Conservation (phyloP, 2,797 vertebrate species). For the Dipus sagitta region DNA sequence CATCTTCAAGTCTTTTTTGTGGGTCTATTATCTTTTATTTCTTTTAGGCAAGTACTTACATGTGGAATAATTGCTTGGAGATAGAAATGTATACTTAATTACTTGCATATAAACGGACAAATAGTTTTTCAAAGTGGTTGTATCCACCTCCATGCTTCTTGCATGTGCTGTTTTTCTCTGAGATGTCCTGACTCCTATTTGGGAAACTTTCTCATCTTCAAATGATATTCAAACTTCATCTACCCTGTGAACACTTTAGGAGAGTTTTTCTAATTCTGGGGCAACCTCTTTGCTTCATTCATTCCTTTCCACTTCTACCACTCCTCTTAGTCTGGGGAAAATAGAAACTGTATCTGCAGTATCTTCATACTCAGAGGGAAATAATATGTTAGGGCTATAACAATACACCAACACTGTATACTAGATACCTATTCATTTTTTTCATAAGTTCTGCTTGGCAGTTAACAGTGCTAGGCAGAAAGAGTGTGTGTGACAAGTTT, state of each 20-base stretch:
- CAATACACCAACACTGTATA: background rate
- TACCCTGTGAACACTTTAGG: background rate
- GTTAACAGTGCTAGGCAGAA: background rate
- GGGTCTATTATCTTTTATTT: background rate
- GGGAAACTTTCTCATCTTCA: slow-evolving; percentile 35
- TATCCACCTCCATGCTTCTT: background rate
- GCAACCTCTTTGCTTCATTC: background rate
- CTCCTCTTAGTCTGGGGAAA: background rate
- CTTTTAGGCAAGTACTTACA: background rate
- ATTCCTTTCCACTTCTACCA: background rate
- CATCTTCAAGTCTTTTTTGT: background rate
- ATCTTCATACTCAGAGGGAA: background rate
- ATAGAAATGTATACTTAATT: background rate
- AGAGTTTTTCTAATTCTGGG: background rate
- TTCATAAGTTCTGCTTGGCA: background rate
- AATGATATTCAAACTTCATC: background rate
- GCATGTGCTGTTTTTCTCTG: background rate
- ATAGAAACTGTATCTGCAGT: background rate
- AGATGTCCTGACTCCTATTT: background rate
- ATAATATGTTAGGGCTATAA: background rate
- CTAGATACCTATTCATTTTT: slow-evolving; percentile 24
- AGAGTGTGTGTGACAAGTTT: background rate
- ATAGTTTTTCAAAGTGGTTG: background rate
- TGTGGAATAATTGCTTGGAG: background rate
- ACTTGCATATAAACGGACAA: background rate